Base-by-base conservation (phyloP, 37 sponge, comb jelly and placozoan genomes). In the Geodia barretti region DNA sequence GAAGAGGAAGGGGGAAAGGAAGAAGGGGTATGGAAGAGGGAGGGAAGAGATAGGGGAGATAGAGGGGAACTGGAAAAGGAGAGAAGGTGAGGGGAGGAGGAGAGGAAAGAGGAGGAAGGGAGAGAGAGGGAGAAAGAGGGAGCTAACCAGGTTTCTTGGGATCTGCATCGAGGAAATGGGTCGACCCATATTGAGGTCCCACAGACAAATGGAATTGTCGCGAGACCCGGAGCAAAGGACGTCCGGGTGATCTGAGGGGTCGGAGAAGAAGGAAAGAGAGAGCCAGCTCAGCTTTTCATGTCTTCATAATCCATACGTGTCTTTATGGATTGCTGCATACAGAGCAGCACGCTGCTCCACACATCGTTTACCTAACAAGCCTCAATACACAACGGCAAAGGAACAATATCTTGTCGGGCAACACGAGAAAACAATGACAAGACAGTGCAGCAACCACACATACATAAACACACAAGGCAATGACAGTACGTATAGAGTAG, bases 171-270 rank as follows among this genome's bases (percentile, higher is more conserved):
- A 54, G 39, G 75, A 60, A 19, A 88, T 25, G 9, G 75, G 79
- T 0, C 32, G 41, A 17, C 83, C 73, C 24, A 68, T 87, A 29
- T 64, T 62, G 1, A 79, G 7, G 68, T 92, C 85, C 92, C 92
- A 92, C 19, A 92, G 67, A 64, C 88, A 74, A 1, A 92, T 81
- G 0, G 81, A 77, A 37, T 87, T 92, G 43, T 92, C 92, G 29
- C 92, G 34, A 17, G 88, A 87, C 1, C 92, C 92, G 62, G 88
- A 87, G 39, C 78, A 78, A 59, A 92, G 79, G 42, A 82, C 60
- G 9, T 86, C 43, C 1, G 72, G 66, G 25, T 72, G 37, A 8
- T 47, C 83, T 75, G 74, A n/a, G n/a, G n/a, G n/a, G n/a, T n/a
- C n/a, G n/a, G n/a, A n/a, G n/a, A n/a, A n/a, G n/a, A n/a, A n/a